These are phyloP conservation scores for Stramonita haemastoma DNA, from an alignment of 2,888 invertebrate species.

Conservation along the genomic window DNA sequence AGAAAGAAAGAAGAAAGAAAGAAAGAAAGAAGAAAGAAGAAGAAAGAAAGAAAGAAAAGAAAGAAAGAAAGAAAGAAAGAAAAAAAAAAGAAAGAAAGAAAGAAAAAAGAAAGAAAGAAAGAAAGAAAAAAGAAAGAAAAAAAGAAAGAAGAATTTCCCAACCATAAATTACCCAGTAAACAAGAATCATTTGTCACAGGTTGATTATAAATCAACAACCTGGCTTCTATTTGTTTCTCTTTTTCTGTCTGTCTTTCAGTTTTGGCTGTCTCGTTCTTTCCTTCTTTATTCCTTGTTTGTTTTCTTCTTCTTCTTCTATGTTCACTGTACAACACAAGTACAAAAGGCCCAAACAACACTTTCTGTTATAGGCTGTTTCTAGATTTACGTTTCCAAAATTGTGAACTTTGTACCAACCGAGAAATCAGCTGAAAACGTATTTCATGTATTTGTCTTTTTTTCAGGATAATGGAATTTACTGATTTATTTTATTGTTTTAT, in stretches of 20 bases:
- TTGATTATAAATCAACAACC: slow-evolving; percentile 8
- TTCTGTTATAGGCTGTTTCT: not conserved
- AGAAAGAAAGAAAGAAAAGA: not conserved
- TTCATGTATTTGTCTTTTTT: too few relatives aligned
- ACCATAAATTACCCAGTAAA: not conserved
- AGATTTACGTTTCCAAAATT: not conserved
- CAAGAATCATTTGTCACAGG: not conserved
- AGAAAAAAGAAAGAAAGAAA: not conserved
- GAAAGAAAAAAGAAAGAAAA: not conserved
- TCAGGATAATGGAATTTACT: too few relatives aligned
- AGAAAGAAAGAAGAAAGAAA: not conserved
- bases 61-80: not conserved
- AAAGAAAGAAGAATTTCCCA: not conserved
- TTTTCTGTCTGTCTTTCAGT: too few relatives aligned
- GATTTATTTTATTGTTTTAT: too few relatives aligned
- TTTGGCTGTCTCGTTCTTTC: too few relatives aligned
- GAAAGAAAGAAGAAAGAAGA: not conserved
- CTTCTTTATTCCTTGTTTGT: too few relatives aligned
- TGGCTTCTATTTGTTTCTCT: not conserved
- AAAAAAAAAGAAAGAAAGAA: not conserved
- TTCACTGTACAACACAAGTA: not conserved
- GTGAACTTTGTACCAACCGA: not conserved
- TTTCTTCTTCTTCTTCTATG: not conserved
- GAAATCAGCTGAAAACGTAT: too few relatives aligned
- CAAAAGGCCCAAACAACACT: not conserved